phyloP scores from a whole-genome alignment of 2,888 invertebrate species.

The Drosophila bunnanda region DNA sequence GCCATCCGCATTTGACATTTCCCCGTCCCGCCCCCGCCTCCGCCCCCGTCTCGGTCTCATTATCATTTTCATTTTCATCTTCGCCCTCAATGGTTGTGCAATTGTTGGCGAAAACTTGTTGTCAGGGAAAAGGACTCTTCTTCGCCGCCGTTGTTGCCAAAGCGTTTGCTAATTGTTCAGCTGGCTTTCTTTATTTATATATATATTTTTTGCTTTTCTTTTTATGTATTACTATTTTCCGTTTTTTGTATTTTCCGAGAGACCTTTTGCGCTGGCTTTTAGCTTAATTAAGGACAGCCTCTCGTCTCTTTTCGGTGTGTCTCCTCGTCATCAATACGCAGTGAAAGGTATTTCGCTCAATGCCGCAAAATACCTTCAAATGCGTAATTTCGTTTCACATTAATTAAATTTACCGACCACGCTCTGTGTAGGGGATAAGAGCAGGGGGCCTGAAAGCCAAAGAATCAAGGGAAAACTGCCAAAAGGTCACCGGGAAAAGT shows the following conservation, averaged over 20 bases:
- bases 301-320: constrained; percentile 3
- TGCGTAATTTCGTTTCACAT: constrained; percentile 37
- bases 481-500: constrained; percentile 16
- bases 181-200: constrained; percentile 6
- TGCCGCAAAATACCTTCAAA: constrained; percentile 36
- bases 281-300: constrained; percentile 36
- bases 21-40: background rate
- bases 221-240: background rate
- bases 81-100: constrained; percentile 26
- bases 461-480: background rate
- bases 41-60: background rate
- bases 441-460: background rate
- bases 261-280: constrained; percentile 32
- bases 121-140: constrained; percentile 17
- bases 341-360: constrained; percentile 5
- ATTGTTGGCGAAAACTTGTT: constrained; percentile 13
- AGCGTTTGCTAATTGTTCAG: constrained; percentile 32
- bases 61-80: constrained; percentile 8
- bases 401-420: constrained; percentile 40
- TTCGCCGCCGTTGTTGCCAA: background rate
- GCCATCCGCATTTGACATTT: constrained; percentile 3
- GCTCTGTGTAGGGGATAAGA: background rate
- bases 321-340: constrained; percentile 32
- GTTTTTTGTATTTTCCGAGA: background rate
- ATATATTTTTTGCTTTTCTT: background rate